Percentiles rank a stretch among this genome's conserved stretches.
Conservation (phyloP, 2,113 vertebrate genomes). For the Pteruthius melanotis region DNA sequence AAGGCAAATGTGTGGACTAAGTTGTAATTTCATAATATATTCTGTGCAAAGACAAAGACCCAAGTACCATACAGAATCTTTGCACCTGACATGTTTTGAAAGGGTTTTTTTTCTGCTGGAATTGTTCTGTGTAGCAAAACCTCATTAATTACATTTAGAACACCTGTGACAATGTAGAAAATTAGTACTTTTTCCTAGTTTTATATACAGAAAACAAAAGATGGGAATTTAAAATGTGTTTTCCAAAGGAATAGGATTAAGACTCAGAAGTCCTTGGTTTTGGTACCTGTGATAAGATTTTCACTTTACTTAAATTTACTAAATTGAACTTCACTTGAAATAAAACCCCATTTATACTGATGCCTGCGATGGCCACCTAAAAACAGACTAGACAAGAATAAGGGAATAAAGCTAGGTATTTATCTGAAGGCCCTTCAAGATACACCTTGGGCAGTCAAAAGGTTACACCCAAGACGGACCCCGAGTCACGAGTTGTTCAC, state of each 20-base stretch:
- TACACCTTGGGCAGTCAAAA: too few species aligned
- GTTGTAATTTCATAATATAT: not conserved
- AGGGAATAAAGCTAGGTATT: too few species aligned
- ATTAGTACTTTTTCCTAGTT: not conserved
- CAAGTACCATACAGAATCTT: not conserved
- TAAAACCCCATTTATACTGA: not conserved
- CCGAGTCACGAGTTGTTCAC: too few species aligned
- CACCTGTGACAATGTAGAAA: not conserved
- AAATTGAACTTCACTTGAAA: not conserved
- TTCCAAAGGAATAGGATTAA: not conserved
- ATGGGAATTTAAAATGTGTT: not conserved
- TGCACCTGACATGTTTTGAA: not conserved
- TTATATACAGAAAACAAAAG: not conserved
- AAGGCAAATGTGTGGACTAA: not conserved
- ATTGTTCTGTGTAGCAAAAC: not conserved
- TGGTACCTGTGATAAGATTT: not conserved
- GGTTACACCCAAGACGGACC: too few species aligned
- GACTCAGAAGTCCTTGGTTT: not conserved
- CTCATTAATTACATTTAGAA: not conserved
- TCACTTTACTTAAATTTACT: not conserved
- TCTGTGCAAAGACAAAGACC: not conserved
- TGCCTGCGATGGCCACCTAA: too few species aligned
- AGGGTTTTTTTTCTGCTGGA: fast-evolving
- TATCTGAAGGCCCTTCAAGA: too few species aligned
- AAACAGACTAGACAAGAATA: too few species aligned